Base-by-base conservation (phyloP, 2,113 vertebrate species). In the Laticauda laticaudata region DNA sequence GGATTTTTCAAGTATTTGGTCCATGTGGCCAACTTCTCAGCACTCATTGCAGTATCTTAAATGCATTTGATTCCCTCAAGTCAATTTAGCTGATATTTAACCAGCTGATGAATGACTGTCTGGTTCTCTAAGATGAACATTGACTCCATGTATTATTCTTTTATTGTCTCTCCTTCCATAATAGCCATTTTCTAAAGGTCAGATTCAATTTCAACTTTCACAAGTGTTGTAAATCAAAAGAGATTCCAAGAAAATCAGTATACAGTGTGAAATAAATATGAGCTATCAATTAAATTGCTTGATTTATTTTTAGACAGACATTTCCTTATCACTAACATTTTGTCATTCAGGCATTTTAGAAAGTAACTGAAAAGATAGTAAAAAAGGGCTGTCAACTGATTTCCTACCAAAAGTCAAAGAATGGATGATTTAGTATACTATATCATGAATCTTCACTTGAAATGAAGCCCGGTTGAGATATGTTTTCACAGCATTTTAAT, bases 351-450 rank as follows among this genome's bases (percentile, higher is more conserved):
- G 87, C 2, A 3, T n/a, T 93, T 94, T 57, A 93, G 14, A 90
- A 26, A 51, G 56, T n/a, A 91, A 5, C 29, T 93, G 93, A 92
- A 91, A 94, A 87, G 39, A 34, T 93, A 90, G 59, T 51, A 87
- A 93, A 14, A 94, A 94, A 92, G 95, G 87, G 5, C 86, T 54
- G 96, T 90, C 56, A 53, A 85, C 39, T 95, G 95, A 93, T 94
- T 96, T 97, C 94, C 92, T 94, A 95, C 86, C 91, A 93, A 90
- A 93, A 96, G 90, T 89, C 92, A 89, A 93, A 92, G 57, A 61
- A 51, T 69, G 92, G 75, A 93, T 94, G 75, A 45, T 69, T 56
- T 94, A 89, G 87, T 91, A 11, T 11, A 92, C 94, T 95, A 96
- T 20, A 54, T 53, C 86, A 69, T 91, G 87, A 95, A 86, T 55